A percentile compares a stretch with the other conserved stretches of the same genome.
These are phyloP conservation scores for Ophioninae sp. DNA, from an alignment of 2,888 invertebrate genomes.

Conservation along the genomic window DNA sequence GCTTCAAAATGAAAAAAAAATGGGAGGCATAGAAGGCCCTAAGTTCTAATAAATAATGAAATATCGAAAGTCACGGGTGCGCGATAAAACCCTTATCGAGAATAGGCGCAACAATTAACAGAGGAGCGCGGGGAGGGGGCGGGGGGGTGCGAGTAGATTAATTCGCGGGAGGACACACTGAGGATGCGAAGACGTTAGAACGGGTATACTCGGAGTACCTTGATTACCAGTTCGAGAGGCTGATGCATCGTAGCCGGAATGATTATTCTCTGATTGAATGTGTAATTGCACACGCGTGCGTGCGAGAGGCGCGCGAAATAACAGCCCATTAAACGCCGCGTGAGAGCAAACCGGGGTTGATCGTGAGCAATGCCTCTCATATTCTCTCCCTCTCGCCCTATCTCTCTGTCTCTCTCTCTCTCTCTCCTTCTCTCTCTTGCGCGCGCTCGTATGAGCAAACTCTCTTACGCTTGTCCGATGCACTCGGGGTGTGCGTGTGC, in stretches of 20 bases:
- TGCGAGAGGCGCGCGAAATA: slow-evolving; percentile 66
- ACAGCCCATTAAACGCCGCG: slow-evolving; percentile 69
- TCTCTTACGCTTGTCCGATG: slow-evolving; percentile 11
- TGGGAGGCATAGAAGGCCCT: slow-evolving; percentile 30
- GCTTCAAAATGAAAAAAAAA: too few relatives aligned
- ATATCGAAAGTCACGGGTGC: slow-evolving; percentile 61
- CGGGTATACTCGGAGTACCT: slow-evolving; percentile 23
- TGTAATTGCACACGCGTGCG: slow-evolving; percentile 71
- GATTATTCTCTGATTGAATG: slow-evolving; percentile 75
- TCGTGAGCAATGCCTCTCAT: slow-evolving; percentile 35
- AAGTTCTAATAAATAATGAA: slow-evolving; percentile 68
- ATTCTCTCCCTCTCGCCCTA: slow-evolving; percentile 7
- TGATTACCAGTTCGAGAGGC: slow-evolving; percentile 65
- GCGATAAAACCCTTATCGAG: slow-evolving; percentile 52
- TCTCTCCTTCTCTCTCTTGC: background rate
- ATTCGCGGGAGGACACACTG: slow-evolving; percentile 26
- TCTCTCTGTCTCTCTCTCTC: slow-evolving; percentile 14
- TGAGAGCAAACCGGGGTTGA: slow-evolving; percentile 46
- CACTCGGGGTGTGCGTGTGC: slow-evolving; percentile 22
- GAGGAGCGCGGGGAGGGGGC: too few relatives aligned
- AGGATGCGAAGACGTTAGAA: slow-evolving; percentile 13
- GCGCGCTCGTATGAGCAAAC: background rate
- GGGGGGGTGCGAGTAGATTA: slow-evolving; percentile 10
- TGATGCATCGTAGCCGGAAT: slow-evolving; percentile 70
- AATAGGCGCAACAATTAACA: slow-evolving; percentile 42